Evolutionary conservation across 2,888 invertebrate species (phyloP).

Genomic region (Kryphioiulus occultus): DNA sequence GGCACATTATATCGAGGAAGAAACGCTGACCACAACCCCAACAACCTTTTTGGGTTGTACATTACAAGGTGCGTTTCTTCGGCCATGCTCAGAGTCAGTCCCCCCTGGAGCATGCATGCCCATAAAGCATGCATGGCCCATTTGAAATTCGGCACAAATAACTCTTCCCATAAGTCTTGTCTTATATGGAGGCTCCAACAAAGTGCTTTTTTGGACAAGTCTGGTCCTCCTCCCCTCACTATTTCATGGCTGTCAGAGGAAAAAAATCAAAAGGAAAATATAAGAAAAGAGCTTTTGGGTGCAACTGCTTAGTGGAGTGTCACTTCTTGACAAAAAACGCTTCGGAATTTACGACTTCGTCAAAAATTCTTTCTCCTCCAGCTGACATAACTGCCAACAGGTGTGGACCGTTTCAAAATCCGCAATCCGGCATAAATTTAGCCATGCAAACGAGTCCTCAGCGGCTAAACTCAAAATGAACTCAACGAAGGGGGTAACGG

Average conservation of each 20-base stretch:
- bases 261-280: background rate
- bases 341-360: background rate
- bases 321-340: conserved; percentile 21
- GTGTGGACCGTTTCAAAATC: conserved; percentile 25
- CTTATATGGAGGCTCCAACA: conserved; percentile 25
- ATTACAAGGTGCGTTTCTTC: background rate
- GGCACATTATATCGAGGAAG: conserved; percentile 25
- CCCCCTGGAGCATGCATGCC: background rate
- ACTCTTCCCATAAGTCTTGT: conserved; percentile 25
- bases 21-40: conserved; percentile 4
- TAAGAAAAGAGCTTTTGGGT: conserved; percentile 27
- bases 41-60: conserved; percentile 16
- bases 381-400: conserved; percentile 24
- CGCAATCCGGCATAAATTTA: conserved; percentile 4
- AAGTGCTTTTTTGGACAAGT: conserved; percentile 16
- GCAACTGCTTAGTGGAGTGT: background rate
- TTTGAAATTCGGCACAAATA: conserved; percentile 32
- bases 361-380: conserved; percentile 27
- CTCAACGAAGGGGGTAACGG: background rate
- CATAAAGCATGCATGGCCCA: conserved; percentile 29
- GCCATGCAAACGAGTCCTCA: background rate
- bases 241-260: background rate
- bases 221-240: conserved; percentile 20
- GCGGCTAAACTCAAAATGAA: no score
- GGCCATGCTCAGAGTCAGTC: background rate